Percentiles rank a stretch among this genome's conserved stretches.
These are phyloP conservation scores for Phytoseiulus persimilis DNA, from an alignment of 2,888 invertebrate genomes.

Conservation along the genomic window DNA sequence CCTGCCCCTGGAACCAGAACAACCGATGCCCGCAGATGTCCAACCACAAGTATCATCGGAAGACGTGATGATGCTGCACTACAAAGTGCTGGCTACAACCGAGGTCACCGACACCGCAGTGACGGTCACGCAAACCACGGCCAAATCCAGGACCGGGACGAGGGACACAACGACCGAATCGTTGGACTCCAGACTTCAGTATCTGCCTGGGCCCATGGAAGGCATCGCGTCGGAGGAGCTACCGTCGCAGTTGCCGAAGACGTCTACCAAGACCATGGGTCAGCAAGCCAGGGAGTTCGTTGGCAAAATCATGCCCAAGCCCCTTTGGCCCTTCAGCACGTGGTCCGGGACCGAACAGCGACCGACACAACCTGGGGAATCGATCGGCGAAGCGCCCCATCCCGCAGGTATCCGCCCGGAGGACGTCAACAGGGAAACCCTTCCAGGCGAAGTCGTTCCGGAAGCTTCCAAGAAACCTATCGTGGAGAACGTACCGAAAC, in stretches of 20 bases:
- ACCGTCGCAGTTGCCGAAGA: not conserved
- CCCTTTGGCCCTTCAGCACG: constrained; percentile 26
- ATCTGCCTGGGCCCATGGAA: constrained; percentile 8
- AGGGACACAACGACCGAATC: not conserved
- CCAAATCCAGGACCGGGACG: not conserved
- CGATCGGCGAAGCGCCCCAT: not conserved
- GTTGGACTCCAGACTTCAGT: not conserved
- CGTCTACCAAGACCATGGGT: constrained; percentile 17
- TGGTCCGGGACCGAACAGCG: not conserved
- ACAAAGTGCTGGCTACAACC: constrained; percentile 58
- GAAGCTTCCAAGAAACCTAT: not conserved
- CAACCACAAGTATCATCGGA: constrained; percentile 61
- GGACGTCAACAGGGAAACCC: not conserved
- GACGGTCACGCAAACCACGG: not conserved
- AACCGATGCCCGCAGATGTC: constrained; percentile 45
- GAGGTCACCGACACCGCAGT: constrained; percentile 7
- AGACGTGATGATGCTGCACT: constrained; percentile 61
- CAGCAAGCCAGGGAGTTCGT: constrained; percentile 10
- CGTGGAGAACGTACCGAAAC: not conserved
- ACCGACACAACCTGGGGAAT: not conserved
- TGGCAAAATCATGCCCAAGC: constrained; percentile 9
- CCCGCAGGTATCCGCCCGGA: not conserved
- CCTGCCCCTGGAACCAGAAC: constrained; percentile 47
- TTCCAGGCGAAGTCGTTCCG: not conserved
- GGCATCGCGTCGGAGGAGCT: constrained; percentile 15